Conservation (phyloP, 1,140 invertebrate genomes). For the Scaptomyza graminum region DNA sequence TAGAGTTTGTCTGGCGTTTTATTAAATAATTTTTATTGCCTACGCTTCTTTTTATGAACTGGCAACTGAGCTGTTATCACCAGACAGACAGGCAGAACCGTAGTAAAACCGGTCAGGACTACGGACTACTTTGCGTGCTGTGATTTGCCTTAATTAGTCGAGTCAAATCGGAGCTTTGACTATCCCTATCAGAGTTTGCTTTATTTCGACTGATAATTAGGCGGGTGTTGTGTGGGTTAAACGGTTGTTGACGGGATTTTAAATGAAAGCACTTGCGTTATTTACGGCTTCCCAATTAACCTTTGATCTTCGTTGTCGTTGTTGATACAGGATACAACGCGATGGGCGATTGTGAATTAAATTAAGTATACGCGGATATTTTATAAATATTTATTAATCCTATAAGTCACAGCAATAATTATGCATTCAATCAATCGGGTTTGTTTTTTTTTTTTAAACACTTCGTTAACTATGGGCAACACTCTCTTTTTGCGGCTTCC, state of each 20-base stretch:
- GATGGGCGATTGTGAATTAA: background rate
- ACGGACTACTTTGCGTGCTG: slow-evolving; percentile 66
- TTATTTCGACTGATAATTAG: slow-evolving; percentile 54
- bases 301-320: slow-evolving; percentile 33
- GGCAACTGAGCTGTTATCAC: slow-evolving; percentile 49
- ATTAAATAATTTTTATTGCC: slow-evolving; percentile 71
- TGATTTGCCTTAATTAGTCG: slow-evolving; percentile 78
- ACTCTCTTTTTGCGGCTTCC: background rate
- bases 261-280: slow-evolving; percentile 19
- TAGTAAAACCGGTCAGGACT: background rate
- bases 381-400: background rate
- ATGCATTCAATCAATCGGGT: background rate
- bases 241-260: slow-evolving; percentile 28
- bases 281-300: slow-evolving; percentile 67
- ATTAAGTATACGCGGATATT: background rate
- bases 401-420: background rate
- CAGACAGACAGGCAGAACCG: slow-evolving; percentile 2
- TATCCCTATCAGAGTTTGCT: slow-evolving; percentile 31
- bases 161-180: slow-evolving; percentile 29
- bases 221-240: slow-evolving; percentile 49
- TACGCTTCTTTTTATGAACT: slow-evolving; percentile 63
- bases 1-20: slow-evolving; percentile 52
- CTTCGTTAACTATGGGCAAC: background rate
- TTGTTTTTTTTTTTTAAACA: background rate
- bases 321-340: slow-evolving; percentile 1